Conservation (phyloP, 2,113 vertebrate genomes). For the Entosphenus tridentatus region DNA sequence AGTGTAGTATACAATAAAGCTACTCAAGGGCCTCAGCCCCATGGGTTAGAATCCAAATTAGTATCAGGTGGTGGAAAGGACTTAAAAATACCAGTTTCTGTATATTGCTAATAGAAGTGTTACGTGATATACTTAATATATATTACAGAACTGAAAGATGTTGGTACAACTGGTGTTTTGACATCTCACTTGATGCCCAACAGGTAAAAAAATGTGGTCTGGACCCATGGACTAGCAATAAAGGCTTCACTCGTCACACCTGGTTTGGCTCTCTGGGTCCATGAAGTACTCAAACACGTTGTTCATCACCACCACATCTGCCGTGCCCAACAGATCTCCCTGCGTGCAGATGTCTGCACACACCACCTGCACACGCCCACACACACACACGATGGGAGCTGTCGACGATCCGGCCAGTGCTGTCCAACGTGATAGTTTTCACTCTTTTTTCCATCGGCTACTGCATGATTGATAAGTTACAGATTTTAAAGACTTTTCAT, state of each 20-base stretch:
- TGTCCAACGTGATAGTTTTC: no score
- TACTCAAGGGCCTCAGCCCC: no score
- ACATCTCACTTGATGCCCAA: neutral
- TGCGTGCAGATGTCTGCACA: slow-evolving; percentile 52
- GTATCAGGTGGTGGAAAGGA: no score
- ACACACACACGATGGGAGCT: slow-evolving; percentile 7
- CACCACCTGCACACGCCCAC: slow-evolving; percentile 32
- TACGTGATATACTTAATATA: neutral
- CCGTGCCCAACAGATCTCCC: slow-evolving; percentile 33
- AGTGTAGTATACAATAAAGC: no score
- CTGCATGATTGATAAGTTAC: neutral
- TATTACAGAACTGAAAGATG: neutral
- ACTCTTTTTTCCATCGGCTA: slow-evolving; percentile 6
- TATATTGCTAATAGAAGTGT: neutral
- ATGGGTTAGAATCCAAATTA: no score
- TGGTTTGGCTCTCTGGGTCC: slow-evolving; percentile 41
- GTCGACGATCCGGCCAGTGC: no score
- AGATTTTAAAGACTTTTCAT: neutral
- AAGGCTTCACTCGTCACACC: slow-evolving; percentile 20
- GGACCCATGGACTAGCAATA: neutral
- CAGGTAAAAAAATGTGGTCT: neutral
- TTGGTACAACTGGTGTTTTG: neutral
- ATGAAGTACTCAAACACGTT: slow-evolving; percentile 90
- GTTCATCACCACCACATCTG: slow-evolving; percentile 73
- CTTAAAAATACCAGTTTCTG: neutral